These are phyloP conservation scores for Cloeon dipterum DNA, from an alignment of 2,888 invertebrate genomes.

Conservation along the genomic window DNA sequence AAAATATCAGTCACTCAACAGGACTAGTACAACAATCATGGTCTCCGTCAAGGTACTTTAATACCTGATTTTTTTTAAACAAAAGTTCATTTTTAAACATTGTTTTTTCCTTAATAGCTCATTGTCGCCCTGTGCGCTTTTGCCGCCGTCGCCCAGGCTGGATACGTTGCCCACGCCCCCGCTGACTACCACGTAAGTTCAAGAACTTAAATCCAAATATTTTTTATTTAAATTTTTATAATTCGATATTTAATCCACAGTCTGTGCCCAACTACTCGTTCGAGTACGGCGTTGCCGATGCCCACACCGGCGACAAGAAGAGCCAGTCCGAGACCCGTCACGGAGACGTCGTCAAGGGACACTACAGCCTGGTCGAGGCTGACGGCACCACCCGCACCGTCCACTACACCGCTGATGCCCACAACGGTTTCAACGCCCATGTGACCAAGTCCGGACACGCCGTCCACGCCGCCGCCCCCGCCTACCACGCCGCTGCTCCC, in stretches of 20 bases:
- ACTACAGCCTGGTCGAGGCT: conserved; percentile 7
- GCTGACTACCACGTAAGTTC: background rate
- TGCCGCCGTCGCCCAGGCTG: too few species aligned
- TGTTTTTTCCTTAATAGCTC: too few species aligned
- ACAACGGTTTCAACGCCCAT: conserved; percentile 7
- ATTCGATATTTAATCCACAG: too few species aligned
- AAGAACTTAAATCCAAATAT: too few species aligned
- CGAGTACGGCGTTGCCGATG: conserved; percentile 6
- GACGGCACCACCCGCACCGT: conserved; percentile 7
- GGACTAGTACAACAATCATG: too few species aligned
- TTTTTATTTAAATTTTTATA: too few species aligned
- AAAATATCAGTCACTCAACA: too few species aligned
- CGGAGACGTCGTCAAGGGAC: conserved; percentile 7
- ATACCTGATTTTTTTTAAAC: too few species aligned
- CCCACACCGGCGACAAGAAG: conserved; percentile 7
- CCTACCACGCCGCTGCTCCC: conserved; percentile 21
- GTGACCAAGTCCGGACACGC: conserved; percentile 28
- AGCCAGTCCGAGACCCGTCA: conserved; percentile 7
- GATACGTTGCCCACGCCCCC: too few species aligned
- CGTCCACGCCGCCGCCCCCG: conserved; percentile 11
- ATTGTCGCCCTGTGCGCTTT: too few species aligned
- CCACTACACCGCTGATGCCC: conserved; percentile 6
- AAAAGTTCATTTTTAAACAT: too few species aligned
- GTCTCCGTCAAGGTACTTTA: too few species aligned
- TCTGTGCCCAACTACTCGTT: conserved; percentile 13